phyloP scores from a whole-genome alignment of 1,140 invertebrate genomes.

The Macrocentrus cingulum region DNA sequence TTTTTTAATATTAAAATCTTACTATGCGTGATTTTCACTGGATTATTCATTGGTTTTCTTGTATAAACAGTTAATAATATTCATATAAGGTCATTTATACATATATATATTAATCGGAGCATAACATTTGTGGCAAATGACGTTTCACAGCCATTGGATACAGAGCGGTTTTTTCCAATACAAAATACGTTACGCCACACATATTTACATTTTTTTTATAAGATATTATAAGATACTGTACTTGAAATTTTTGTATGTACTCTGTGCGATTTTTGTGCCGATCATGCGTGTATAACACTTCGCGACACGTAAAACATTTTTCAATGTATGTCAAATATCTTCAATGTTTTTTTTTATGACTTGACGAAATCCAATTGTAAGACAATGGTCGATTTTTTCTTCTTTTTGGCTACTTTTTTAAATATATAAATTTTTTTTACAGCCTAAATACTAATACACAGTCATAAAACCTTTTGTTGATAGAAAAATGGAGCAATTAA shows the following conservation, averaged over 20 bases:
- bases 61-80: slow-evolving; percentile 14
- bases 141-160: slow-evolving; percentile 32
- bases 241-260: background rate
- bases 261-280: background rate
- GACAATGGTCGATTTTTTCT: too few relatives aligned
- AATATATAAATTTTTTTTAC: background rate
- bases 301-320: too few relatives aligned
- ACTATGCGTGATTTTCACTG: background rate
- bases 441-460: slow-evolving; percentile 13
- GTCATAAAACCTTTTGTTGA: slow-evolving; percentile 27
- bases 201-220: slow-evolving; percentile 27
- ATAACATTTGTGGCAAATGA: slow-evolving; percentile 30
- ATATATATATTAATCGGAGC: slow-evolving; percentile 20
- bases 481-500: slow-evolving; percentile 2
- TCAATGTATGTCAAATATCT: background rate
- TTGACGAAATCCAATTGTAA: too few relatives aligned
- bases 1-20: slow-evolving; percentile 8
- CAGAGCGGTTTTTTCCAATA: slow-evolving; percentile 27
- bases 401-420: background rate
- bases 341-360: background rate
- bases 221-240: slow-evolving; percentile 1
- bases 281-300: too few relatives aligned
- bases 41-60: background rate
- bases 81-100: slow-evolving; percentile 16
- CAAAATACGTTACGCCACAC: slow-evolving; percentile 29